A percentile compares a stretch with the other conserved stretches of the same genome.
These are phyloP conservation scores for Drosophila varians DNA, from an alignment of 1,140 invertebrate genomes.

Conservation along the genomic window DNA sequence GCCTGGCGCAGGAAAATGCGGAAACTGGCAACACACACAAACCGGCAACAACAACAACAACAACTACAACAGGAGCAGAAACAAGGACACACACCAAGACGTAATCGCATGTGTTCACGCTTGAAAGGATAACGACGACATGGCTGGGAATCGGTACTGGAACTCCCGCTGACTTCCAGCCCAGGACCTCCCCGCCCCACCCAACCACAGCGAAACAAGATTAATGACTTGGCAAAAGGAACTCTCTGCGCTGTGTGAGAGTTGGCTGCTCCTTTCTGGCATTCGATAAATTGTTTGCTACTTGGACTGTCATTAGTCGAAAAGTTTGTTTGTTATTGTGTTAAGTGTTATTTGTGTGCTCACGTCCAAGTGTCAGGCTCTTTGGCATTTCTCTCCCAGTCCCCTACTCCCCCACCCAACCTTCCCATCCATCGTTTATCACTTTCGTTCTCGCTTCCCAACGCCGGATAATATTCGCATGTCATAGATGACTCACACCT, in stretches of 20 bases:
- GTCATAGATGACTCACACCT: conserved; percentile 59
- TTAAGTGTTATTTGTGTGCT: conserved; percentile 82
- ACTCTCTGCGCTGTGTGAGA: conserved; percentile 30
- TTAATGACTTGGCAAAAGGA: conserved; percentile 79
- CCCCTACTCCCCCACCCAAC: not conserved
- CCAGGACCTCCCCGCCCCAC: conserved; percentile 11
- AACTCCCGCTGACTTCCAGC: conserved; percentile 29
- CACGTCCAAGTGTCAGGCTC: conserved; percentile 77
- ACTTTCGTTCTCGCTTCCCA: conserved; percentile 57
- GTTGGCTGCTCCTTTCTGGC: conserved; percentile 46
- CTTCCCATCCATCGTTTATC: conserved; percentile 65
- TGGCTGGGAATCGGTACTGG: conserved; percentile 47
- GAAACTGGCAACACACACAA: conserved; percentile 75
- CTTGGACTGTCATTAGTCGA: conserved; percentile 83
- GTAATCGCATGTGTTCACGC: conserved; percentile 83
- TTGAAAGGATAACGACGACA: conserved; percentile 80
- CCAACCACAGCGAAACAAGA: conserved; percentile 76
- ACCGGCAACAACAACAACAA: not conserved
- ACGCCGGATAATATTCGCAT: conserved; percentile 51
- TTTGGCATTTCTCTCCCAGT: conserved; percentile 32
- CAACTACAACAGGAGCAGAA: conserved; percentile 3
- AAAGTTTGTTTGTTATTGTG: conserved; percentile 83
- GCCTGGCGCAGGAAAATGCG: conserved; percentile 79
- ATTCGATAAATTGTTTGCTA: conserved; percentile 82
- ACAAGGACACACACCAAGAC: conserved; percentile 66